Evolutionary conservation across 2,888 invertebrate genomes (phyloP), one percentile per base, ranked within the genome.

Genomic region (Antheraea yamamai): DNA sequence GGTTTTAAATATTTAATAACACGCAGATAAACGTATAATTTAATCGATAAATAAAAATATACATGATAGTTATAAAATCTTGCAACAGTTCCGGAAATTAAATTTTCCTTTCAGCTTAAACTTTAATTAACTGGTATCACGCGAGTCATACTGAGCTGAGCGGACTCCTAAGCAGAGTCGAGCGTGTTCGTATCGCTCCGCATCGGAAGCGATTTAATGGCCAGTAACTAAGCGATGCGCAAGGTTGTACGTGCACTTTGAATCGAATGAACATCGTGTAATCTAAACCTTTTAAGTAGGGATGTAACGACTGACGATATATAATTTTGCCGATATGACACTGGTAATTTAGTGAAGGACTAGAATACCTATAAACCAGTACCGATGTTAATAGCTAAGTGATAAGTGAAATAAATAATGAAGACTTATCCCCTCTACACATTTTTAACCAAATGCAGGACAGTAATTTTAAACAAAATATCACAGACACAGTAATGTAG

Each of bases 111-210:
- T 90, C 89, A 91, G 91, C 91, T 89, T 90, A 88, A 90, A 91
- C 85, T 92, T 92, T 91, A 92, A 92, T 92, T 92, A 92, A 91
- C 85, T 85, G 88, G 88, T 85, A 89, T 87, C 92, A 92, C 91
- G 91, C 91, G 85, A 92, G 84, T 86, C 39, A 20, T 70, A 39
- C 75, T 78, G 77, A 75, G 76, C 78, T 76, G 78, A 76, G 76
- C 78, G 75, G 71, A 75, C 77, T 77, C 80, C 75, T 74, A 78
- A 78, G 80, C 75, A 77, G 75, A 76, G 77, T 76, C 78, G 78
- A 77, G 79, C 77, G 76, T 78, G 76, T 73, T 64, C 70, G 77
- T 76, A 74, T 79, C 78, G 75, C 79, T 77, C 76, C 81, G 80
- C 80, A 81, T 80, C 81, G 82, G 83, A 83, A 82, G 79, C 79